These are phyloP conservation scores for Lasiurus cinereus DNA, from an alignment of 2,113 vertebrate species.

Conservation along the genomic window DNA sequence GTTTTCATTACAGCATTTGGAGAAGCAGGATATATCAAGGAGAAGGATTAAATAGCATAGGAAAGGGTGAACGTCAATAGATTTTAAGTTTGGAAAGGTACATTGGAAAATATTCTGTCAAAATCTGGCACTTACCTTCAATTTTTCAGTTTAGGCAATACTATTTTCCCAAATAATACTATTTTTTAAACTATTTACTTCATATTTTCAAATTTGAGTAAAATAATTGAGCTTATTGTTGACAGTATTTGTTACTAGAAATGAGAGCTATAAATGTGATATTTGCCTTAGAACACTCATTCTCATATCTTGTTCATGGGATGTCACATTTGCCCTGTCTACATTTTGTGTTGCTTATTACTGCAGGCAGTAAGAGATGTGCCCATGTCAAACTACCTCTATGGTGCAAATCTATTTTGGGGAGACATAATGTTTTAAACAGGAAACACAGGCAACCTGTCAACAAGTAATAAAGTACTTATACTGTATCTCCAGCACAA, in stretches of 20 bases:
- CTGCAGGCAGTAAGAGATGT: constrained; percentile 64
- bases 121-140: constrained; percentile 57
- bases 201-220: constrained; percentile 57
- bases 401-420: constrained; percentile 80
- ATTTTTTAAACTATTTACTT: constrained; percentile 74
- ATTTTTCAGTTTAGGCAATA: constrained; percentile 70
- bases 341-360: constrained; percentile 68
- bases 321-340: constrained; percentile 75
- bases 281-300: constrained; percentile 70
- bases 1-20: constrained; percentile 60
- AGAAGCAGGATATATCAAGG: background rate
- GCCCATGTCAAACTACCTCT: constrained; percentile 80
- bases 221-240: constrained; percentile 73
- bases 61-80: constrained; percentile 67
- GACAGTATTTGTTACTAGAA: constrained; percentile 78
- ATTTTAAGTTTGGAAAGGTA: constrained; percentile 74
- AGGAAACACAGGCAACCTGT: constrained; percentile 79
- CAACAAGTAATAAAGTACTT: constrained; percentile 78
- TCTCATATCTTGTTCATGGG: constrained; percentile 32
- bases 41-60: constrained; percentile 68
- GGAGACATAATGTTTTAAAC: constrained; percentile 76
- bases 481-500: constrained; percentile 56
- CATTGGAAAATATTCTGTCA: constrained; percentile 77
- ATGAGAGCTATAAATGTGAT: constrained; percentile 60
- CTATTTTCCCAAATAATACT: constrained; percentile 68